Conservation (phyloP, 2,797 vertebrate species). For the Spondyliosoma cantharus region DNA sequence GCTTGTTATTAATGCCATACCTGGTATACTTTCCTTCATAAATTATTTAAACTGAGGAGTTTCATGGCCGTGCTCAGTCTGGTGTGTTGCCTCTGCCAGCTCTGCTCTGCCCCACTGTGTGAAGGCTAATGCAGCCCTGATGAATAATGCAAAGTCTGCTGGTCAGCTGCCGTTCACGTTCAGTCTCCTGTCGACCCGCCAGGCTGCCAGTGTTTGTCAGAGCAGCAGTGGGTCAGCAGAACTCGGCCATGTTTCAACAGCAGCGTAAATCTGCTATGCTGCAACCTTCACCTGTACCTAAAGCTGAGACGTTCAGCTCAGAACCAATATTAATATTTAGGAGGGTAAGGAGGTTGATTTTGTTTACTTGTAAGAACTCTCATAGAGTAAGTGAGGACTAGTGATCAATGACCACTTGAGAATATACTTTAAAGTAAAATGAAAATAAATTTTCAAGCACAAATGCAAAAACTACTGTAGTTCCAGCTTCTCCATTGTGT, state of each 20-base stretch:
- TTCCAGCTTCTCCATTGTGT: neutral
- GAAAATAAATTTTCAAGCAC: neutral
- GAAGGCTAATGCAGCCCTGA: constrained; percentile 71
- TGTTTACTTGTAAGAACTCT: neutral
- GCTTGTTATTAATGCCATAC: constrained; percentile 39
- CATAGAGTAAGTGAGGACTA: neutral
- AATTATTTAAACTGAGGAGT: constrained; percentile 69
- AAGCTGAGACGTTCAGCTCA: constrained; percentile 15
- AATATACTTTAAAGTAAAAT: neutral
- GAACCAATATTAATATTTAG: neutral
- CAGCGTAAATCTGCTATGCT: neutral
- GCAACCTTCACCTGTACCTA: constrained; percentile 1
- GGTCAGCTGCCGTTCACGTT: constrained; percentile 64
- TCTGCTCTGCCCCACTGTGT: constrained; percentile 49
- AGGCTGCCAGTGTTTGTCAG: constrained; percentile 45
- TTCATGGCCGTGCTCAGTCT: constrained; percentile 52
- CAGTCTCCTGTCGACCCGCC: constrained; percentile 47
- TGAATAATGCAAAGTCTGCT: constrained; percentile 82
- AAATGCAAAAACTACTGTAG: neutral
- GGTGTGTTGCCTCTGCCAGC: constrained; percentile 57
- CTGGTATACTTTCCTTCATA: constrained; percentile 56
- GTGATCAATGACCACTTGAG: neutral
- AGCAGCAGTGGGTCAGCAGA: constrained; percentile 64
- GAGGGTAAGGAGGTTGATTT: neutral
- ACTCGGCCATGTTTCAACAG: constrained; percentile 48